These are phyloP conservation scores for Homalodisca vitripennis DNA, from an alignment of 1,140 invertebrate genomes.

Conservation along the genomic window DNA sequence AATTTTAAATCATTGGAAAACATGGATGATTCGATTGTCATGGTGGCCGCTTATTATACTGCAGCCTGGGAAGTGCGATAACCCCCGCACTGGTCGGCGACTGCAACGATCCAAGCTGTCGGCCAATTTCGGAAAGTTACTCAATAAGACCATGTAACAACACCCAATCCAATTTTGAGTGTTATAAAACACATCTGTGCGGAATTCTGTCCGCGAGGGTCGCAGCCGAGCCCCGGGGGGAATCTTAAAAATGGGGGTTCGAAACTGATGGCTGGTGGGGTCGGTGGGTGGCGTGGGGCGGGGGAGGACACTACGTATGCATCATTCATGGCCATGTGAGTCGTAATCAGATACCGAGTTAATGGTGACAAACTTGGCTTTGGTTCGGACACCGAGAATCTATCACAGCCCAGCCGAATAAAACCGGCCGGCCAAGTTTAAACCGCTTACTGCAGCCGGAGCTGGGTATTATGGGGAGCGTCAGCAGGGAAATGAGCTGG, in stretches of 20 bases:
- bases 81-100: too few relatives aligned
- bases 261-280: neutral
- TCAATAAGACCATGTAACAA: constrained; percentile 18
- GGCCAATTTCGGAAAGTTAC: constrained; percentile 10
- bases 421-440: too few relatives aligned
- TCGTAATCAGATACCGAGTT: constrained; percentile 2
- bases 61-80: too few relatives aligned
- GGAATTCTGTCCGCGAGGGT: constrained; percentile 4
- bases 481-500: too few relatives aligned
- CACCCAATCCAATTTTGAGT: constrained; percentile 21
- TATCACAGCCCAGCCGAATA: too few relatives aligned
- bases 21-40: too few relatives aligned
- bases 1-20: too few relatives aligned
- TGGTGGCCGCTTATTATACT: too few relatives aligned
- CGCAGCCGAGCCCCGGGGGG: neutral
- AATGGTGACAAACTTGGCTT: constrained; percentile 25
- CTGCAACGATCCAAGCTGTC: constrained; percentile 12
- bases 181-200: constrained; percentile 27
- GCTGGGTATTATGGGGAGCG: too few relatives aligned
- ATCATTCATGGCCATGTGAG: constrained; percentile 1
- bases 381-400: too few relatives aligned
- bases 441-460: too few relatives aligned
- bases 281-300: too few relatives aligned
- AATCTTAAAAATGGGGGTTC: neutral
- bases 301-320: neutral